Evolutionary conservation across 2,113 vertebrate species (phyloP).

Genomic region (Laterallus jamaicensis): DNA sequence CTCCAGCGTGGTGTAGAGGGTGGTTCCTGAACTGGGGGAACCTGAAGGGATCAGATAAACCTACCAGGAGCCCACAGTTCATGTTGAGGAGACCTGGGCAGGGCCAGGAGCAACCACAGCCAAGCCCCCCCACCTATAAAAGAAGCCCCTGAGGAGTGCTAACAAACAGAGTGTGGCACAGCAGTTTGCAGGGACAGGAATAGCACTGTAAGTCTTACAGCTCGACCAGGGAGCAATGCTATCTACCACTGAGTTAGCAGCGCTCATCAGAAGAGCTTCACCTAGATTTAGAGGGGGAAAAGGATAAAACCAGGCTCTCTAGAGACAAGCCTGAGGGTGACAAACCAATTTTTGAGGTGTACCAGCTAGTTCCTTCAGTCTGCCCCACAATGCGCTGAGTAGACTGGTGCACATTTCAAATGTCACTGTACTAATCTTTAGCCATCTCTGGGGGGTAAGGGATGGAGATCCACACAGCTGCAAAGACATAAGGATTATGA

Average conservation of each 20-base stretch:
- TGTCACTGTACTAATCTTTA: neutral
- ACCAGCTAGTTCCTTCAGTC: neutral
- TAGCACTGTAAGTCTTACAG: neutral
- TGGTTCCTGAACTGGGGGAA: fast-evolving
- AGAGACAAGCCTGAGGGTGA: neutral
- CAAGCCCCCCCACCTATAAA: neutral
- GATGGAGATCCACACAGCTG: neutral
- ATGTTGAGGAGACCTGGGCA: fast-evolving
- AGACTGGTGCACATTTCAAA: neutral
- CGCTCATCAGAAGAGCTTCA: neutral
- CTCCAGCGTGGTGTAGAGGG: fast-evolving
- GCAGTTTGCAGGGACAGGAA: neutral
- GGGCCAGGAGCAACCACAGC: fast-evolving
- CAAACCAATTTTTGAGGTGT: neutral
- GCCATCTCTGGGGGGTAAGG: fast-evolving
- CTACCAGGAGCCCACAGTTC: neutral
- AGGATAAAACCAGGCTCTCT: neutral
- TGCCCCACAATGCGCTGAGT: neutral
- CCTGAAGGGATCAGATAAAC: neutral
- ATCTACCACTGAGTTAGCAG: neutral
- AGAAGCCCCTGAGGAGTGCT: neutral
- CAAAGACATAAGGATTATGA: neutral
- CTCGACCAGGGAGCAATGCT: neutral
- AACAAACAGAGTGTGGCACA: neutral
- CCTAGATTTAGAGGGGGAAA: neutral